Conservation (phyloP, 2,113 vertebrate genomes). For the Trinectes maculatus region DNA sequence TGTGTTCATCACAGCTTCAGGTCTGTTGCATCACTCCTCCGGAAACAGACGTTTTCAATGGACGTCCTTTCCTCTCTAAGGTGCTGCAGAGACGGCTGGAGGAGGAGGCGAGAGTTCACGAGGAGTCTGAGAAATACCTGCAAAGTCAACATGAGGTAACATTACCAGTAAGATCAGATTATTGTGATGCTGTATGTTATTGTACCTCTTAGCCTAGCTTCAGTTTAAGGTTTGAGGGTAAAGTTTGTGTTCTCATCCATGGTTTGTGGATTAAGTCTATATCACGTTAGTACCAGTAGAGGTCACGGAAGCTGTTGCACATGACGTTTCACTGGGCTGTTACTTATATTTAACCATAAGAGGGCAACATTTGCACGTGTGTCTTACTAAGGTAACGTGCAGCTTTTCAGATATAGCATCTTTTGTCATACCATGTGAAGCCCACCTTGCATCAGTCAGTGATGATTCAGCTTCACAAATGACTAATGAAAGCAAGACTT, state of each 20-base stretch:
- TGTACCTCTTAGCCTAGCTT: not conserved
- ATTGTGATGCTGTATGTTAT: not conserved
- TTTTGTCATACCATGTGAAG: no score
- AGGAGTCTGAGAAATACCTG: slow-evolving; percentile 36
- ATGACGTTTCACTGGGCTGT: no score
- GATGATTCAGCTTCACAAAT: no score
- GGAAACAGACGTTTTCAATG: not conserved
- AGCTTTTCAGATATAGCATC: no score
- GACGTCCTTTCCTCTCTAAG: slow-evolving; percentile 33
- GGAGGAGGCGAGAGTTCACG: slow-evolving; percentile 30
- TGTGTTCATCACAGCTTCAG: no score
- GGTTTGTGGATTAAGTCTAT: not conserved
- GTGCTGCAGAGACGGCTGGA: slow-evolving; percentile 32
- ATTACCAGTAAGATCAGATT: not conserved
- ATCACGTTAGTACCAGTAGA: no score
- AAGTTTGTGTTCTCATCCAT: not conserved
- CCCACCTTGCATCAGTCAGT: no score
- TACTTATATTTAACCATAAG: no score
- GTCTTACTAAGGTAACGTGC: no score
- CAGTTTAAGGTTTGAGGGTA: not conserved
- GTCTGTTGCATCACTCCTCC: not conserved
- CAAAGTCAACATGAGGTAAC: slow-evolving; percentile 47
- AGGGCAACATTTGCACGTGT: no score
- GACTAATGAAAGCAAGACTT: no score
- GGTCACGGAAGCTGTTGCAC: no score